A percentile compares a stretch with the other conserved stretches of the same genome.
These are phyloP conservation scores for Panulirus ornatus DNA, from an alignment of 1,140 invertebrate genomes.

Conservation along the genomic window DNA sequence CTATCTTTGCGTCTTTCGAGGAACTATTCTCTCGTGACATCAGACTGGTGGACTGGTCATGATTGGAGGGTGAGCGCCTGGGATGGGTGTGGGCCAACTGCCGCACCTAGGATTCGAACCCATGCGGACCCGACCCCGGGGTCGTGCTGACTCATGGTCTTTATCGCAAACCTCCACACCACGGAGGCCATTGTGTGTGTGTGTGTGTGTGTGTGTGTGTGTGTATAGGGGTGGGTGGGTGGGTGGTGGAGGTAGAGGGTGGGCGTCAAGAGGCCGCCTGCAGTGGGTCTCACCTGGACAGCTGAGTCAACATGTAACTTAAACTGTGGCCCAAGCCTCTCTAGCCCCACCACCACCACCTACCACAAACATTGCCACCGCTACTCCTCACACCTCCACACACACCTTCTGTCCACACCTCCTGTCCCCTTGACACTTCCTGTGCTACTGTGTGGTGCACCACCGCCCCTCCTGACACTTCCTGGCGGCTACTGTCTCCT, in stretches of 20 bases:
- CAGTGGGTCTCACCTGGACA: slow-evolving; percentile 28
- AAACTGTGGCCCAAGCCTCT: not conserved
- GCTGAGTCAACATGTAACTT: slow-evolving; percentile 54
- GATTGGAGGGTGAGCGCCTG: too few relatives aligned
- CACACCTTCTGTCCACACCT: not conserved
- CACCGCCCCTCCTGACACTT: not conserved
- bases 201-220: slow-evolving; percentile 7
- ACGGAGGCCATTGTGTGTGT: not conserved
- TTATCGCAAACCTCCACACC: too few relatives aligned
- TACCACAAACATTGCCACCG: not conserved
- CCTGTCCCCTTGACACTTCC: not conserved
- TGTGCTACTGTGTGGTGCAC: not conserved
- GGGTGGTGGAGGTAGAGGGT: not conserved
- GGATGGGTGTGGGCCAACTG: too few relatives aligned
- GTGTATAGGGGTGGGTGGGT: not conserved
- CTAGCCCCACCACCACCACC: not conserved
- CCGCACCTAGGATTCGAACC: too few relatives aligned
- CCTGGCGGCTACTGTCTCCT: too few relatives aligned
- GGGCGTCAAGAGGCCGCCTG: not conserved
- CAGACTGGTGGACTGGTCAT: too few relatives aligned
- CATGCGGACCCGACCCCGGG: too few relatives aligned
- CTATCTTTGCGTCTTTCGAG: too few relatives aligned
- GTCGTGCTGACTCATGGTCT: too few relatives aligned
- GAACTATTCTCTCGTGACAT: too few relatives aligned
- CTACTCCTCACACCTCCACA: not conserved